Base-by-base conservation (phyloP, 2,888 invertebrate species). In the Metopia argyrocephala region DNA sequence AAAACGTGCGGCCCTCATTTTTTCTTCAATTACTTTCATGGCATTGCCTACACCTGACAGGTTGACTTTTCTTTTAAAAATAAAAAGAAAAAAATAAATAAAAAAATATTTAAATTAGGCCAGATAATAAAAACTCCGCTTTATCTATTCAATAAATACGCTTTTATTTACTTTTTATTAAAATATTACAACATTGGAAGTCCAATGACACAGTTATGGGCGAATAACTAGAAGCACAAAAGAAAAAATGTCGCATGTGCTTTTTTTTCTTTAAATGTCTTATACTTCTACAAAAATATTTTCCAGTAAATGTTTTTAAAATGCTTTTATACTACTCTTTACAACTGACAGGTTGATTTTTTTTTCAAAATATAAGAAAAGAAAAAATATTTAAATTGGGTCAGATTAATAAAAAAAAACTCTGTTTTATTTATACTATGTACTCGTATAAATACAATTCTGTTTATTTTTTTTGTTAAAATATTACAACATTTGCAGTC, bases 311-410 rank as follows among this genome's bases (percentile, higher is more conserved):
- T n/a, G n/a, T 15, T n/a, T 38, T 38, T 31, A 7, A 15, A 15
- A 15, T 38, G 15, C 15, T 12, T 38, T 3, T 4, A 38, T 38
- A 15, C 12, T 12, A 38, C 15, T 15, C 38, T 38, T 3, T 38
- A 38, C 38, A 21, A 20, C 18, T 23, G 71, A 21, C 61, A 71
- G 31, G 57, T 71, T 62, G 52, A 62, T 27, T 38, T 25, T 46
- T 52, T 12, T 46, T 38, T 71, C 27, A 56, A n/a, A n/a, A n/a
- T n/a, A n/a, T n/a, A n/a, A n/a, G n/a, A n/a, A n/a, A n/a, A n/a
- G n/a, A n/a, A n/a, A n/a, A 18, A 68, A 69, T 59, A 57, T 69
- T 69, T 61, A 71, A 73, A 73, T 56, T 62, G 38, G 45, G 54
- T 27, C 56, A 54, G 28, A 46, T 59, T 21, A 18, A n/a, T n/a